A percentile compares a stretch with the other conserved stretches of the same genome.
Conservation (phyloP, 92 coral and sea anemone species). For the Paramuricea clavata region DNA sequence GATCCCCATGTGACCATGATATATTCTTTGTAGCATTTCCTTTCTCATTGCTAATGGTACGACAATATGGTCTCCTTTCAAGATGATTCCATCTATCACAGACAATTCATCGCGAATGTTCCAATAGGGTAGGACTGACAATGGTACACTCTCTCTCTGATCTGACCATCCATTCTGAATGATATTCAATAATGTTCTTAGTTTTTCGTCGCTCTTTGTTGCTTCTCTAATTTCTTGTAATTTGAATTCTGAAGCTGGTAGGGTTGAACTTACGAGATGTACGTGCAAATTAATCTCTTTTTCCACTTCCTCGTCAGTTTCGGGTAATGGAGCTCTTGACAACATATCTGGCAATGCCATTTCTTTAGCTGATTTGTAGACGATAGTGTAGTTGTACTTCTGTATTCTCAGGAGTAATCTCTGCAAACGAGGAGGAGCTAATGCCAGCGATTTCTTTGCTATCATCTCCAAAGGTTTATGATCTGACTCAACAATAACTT, state of each 20-base stretch:
- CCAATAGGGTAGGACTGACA: conserved; percentile 60
- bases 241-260: conserved; percentile 64
- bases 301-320: conserved; percentile 13
- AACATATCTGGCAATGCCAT: conserved; percentile 58
- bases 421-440: conserved; percentile 58
- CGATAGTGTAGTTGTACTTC: conserved; percentile 48
- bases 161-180: conserved; percentile 71
- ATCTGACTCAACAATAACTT: conserved; percentile 41
- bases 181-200: conserved; percentile 43
- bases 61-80: conserved; percentile 58
- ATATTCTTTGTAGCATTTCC: background rate
- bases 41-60: conserved; percentile 60
- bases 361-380: conserved; percentile 52
- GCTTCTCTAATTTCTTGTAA: conserved; percentile 58
- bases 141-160: conserved; percentile 42
- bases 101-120: conserved; percentile 73
- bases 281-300: conserved; percentile 2
- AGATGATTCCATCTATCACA: conserved; percentile 63
- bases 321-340: conserved; percentile 64
- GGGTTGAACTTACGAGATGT: conserved; percentile 23
- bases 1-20: conserved; percentile 18
- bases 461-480: conserved; percentile 56
- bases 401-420: conserved; percentile 52
- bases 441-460: conserved; percentile 55
- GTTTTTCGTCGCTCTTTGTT: conserved; percentile 52